Evolutionary conservation across 2,113 vertebrate genomes (phyloP).

Genomic region (Nanorana parkeri): DNA sequence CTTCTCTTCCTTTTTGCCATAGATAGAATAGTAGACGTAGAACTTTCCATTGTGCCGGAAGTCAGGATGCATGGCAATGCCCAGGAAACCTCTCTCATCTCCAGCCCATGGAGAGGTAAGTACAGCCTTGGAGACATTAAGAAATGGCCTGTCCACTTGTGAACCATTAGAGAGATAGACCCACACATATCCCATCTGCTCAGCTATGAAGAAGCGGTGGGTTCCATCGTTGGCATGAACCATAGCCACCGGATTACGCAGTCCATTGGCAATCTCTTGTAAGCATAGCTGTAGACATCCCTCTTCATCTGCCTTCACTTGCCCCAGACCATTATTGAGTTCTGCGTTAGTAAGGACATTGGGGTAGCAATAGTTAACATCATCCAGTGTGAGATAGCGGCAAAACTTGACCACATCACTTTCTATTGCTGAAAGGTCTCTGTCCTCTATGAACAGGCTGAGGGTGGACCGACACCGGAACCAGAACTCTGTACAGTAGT

Average conservation of each 20-base stretch:
- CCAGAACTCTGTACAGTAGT: slow-evolving; percentile 78
- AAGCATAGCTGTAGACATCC: slow-evolving; percentile 81
- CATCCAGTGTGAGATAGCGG: slow-evolving; percentile 74
- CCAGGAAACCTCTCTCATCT: slow-evolving; percentile 82
- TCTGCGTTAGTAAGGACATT: slow-evolving; percentile 72
- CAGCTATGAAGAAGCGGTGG: slow-evolving; percentile 81
- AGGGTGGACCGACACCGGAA: slow-evolving; percentile 75
- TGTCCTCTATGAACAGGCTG: slow-evolving; percentile 70
- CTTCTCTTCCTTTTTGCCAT: slow-evolving; percentile 75
- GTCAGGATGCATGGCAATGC: slow-evolving; percentile 77
- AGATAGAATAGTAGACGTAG: slow-evolving; percentile 82
- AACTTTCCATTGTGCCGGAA: slow-evolving; percentile 72
- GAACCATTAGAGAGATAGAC: slow-evolving; percentile 77
- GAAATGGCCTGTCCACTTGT: slow-evolving; percentile 77
- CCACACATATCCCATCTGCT: slow-evolving; percentile 83
- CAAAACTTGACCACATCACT: slow-evolving; percentile 74
- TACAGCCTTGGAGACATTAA: slow-evolving; percentile 78
- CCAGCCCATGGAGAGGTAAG: slow-evolving; percentile 80
- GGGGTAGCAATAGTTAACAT: slow-evolving; percentile 81
- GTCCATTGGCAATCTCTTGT: slow-evolving; percentile 77
- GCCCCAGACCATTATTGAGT: slow-evolving; percentile 75
- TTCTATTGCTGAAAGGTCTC: slow-evolving; percentile 67
- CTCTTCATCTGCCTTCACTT: slow-evolving; percentile 67
- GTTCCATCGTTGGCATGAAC: slow-evolving; percentile 79
- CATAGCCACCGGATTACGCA: slow-evolving; percentile 83